Conservation (phyloP, 2,888 invertebrate species). For the Tridacna gigas region DNA sequence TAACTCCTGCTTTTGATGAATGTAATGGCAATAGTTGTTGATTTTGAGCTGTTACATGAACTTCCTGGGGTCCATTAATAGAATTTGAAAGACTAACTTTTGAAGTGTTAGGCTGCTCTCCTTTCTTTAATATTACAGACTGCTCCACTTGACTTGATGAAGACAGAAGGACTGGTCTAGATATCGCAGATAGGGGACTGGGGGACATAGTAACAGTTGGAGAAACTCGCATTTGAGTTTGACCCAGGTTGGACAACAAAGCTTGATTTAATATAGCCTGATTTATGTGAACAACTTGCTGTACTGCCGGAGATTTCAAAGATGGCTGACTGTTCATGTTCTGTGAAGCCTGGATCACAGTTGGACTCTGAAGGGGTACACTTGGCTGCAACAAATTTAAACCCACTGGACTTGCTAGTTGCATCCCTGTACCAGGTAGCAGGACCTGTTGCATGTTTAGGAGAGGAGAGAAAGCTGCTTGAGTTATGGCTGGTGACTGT, state of each 20-base stretch:
- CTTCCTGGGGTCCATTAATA: not conserved
- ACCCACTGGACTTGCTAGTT: conserved; percentile 53
- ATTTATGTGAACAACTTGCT: conserved; percentile 26
- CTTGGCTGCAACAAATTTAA: conserved; percentile 50
- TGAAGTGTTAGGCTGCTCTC: not conserved
- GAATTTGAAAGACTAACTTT: not conserved
- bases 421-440: conserved; percentile 47
- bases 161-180: not conserved
- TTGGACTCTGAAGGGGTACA: conserved; percentile 40
- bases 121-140: not conserved
- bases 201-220: not conserved
- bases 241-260: not conserved
- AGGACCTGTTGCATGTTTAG: conserved; percentile 51
- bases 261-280: conserved; percentile 23
- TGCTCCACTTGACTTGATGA: not conserved
- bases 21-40: not conserved
- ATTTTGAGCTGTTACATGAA: not conserved
- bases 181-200: not conserved
- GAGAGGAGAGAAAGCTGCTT: conserved; percentile 51
- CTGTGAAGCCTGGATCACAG: conserved; percentile 34
- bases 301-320: not conserved
- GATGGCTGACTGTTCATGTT: conserved; percentile 25
- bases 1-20: not conserved
- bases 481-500: conserved; percentile 33
- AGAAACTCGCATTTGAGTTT: conserved; percentile 7